Percentiles rank a stretch among this genome's conserved stretches.
Evolutionary conservation across 2,113 vertebrate species (phyloP).

Genomic region (Mormoops blainvillei): DNA sequence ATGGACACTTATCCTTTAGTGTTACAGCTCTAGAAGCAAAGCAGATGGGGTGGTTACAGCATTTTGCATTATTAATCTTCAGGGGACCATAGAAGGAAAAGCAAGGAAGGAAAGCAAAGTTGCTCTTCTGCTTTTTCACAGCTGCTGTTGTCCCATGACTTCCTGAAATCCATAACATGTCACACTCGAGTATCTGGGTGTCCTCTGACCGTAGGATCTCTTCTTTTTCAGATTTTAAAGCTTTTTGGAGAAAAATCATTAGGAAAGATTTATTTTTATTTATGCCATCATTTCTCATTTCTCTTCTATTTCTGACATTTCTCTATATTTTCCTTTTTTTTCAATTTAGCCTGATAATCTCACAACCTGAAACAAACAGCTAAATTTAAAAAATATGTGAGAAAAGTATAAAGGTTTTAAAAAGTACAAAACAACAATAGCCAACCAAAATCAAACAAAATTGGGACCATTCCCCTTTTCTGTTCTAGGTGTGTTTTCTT

Average conservation of each 20-base stretch:
- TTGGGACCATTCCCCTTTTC: background rate
- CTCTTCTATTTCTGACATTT: background rate
- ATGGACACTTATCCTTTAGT: background rate
- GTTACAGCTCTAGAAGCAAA: background rate
- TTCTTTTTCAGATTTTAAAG: background rate
- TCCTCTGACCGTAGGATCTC: background rate
- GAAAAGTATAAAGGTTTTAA: background rate
- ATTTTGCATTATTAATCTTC: constrained; percentile 26
- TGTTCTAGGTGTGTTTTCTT: background rate
- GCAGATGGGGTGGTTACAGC: background rate
- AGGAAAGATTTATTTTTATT: background rate
- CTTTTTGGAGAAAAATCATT: background rate
- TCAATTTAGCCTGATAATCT: background rate
- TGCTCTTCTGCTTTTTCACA: background rate
- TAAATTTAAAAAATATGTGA: background rate
- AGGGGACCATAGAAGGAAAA: background rate
- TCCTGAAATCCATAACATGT: background rate
- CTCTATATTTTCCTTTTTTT: background rate
- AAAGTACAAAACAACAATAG: background rate
- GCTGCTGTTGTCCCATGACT: background rate
- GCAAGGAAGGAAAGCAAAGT: background rate
- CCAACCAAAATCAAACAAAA: background rate
- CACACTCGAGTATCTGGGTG: background rate
- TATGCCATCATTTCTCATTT: background rate
- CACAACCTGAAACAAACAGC: background rate